A percentile compares a stretch with the other conserved stretches of the same genome.
Conservation (phyloP, 2,113 vertebrate genomes). For the Caretta caretta region DNA sequence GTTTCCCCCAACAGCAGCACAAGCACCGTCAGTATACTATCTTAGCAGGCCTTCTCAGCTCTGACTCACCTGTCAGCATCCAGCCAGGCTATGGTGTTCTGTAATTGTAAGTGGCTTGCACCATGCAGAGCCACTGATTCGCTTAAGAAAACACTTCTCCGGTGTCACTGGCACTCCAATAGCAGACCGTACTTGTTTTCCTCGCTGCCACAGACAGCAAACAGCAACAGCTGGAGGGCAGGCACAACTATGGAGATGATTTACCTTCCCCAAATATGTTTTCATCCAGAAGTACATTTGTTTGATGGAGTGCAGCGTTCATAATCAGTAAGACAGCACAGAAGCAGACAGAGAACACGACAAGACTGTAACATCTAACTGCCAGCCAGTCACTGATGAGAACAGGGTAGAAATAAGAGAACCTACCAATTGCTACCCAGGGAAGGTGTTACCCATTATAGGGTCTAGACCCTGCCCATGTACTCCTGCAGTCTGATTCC, state of each 20-base stretch:
- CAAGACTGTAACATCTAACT: neutral
- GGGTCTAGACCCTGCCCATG: neutral
- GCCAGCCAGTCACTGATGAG: neutral
- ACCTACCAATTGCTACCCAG: neutral
- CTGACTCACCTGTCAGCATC: neutral
- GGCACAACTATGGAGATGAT: neutral
- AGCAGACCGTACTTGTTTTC: neutral
- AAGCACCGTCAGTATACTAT: neutral
- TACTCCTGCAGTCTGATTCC: neutral
- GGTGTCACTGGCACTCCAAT: neutral
- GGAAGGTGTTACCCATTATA: neutral
- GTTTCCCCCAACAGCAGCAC: neutral
- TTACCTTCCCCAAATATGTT: neutral
- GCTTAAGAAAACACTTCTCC: neutral
- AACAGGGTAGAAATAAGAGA: neutral
- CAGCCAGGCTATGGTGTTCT: neutral
- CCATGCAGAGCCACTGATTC: neutral
- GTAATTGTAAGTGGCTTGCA: neutral
- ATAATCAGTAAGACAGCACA: neutral
- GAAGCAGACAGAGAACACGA: neutral
- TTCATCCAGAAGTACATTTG: neutral
- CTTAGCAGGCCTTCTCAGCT: neutral
- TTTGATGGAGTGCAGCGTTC: neutral
- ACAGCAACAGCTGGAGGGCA: neutral
- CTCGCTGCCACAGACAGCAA: neutral